Conservation (phyloP, 2,888 invertebrate species). For the Pyrochroa serraticornis region DNA sequence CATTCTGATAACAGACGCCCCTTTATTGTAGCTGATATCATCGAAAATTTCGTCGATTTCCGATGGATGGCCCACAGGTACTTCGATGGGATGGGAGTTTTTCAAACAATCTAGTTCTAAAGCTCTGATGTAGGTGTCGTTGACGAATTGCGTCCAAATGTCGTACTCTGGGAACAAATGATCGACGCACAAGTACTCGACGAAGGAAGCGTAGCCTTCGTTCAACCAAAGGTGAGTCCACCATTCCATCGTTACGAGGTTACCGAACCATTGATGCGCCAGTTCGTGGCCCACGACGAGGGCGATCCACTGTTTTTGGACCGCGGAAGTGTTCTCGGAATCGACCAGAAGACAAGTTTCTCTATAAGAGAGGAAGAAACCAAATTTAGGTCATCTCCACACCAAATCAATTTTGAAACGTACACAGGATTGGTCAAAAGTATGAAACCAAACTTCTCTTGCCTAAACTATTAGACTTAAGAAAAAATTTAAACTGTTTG, state of each 20-base stretch:
- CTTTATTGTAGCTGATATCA: slow-evolving; percentile 95
- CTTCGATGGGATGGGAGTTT: slow-evolving; percentile 96
- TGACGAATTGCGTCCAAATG: slow-evolving; percentile 96
- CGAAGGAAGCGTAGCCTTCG: slow-evolving; percentile 88
- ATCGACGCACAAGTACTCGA: slow-evolving; percentile 92
- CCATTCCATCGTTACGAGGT: slow-evolving; percentile 98
- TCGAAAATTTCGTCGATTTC: slow-evolving; percentile 99
- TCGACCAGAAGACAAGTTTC: slow-evolving; percentile 92
- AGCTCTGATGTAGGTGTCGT: slow-evolving; percentile 84
- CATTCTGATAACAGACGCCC: slow-evolving; percentile 94
- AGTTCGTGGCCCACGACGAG: slow-evolving; percentile 91
- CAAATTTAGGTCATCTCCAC: too few relatives aligned
- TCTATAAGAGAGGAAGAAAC: slow-evolving; percentile 7
- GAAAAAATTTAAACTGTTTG: too few relatives aligned
- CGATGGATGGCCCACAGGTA: slow-evolving; percentile 90
- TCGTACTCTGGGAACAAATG: slow-evolving; percentile 94
- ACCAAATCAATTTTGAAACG: too few relatives aligned
- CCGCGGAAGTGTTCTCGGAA: slow-evolving; percentile 85
- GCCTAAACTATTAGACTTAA: too few relatives aligned
- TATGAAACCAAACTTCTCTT: too few relatives aligned
- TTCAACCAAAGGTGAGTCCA: slow-evolving; percentile 97
- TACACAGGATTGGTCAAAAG: too few relatives aligned
- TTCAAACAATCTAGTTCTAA: slow-evolving; percentile 86
- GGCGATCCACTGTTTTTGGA: slow-evolving; percentile 84
- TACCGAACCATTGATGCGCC: slow-evolving; percentile 98